A percentile compares a stretch with the other conserved stretches of the same genome.
These are phyloP conservation scores for Alcis repandata DNA, from an alignment of 2,888 invertebrate species.

Conservation along the genomic window DNA sequence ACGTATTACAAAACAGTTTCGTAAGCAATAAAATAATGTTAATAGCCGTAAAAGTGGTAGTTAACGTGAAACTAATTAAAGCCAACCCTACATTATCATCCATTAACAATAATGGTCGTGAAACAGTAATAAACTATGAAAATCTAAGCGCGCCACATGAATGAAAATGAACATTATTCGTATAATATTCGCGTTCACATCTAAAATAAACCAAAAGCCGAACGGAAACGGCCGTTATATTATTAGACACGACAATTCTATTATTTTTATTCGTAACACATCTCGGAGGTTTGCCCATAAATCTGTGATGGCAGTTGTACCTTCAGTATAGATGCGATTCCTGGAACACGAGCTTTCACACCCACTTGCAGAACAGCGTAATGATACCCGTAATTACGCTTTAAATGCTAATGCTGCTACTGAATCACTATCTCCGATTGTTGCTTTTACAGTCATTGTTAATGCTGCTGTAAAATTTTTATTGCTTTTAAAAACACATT, in stretches of 20 bases:
- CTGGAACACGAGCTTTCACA: conserved; percentile 72
- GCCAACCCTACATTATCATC: conserved; percentile 65
- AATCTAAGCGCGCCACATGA: conserved; percentile 64
- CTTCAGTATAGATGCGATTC: conserved; percentile 71
- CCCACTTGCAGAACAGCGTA: conserved; percentile 69
- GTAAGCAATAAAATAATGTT: conserved; percentile 66
- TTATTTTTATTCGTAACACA: conserved; percentile 86
- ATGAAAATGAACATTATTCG: conserved; percentile 77
- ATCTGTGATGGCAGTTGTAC: conserved; percentile 74
- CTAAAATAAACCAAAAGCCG: conserved; percentile 83
- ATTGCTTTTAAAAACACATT: conserved; percentile 46
- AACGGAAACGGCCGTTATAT: conserved; percentile 85
- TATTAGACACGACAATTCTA: conserved; percentile 86
- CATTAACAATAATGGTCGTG: conserved; percentile 66
- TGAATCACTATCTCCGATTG: conserved; percentile 27
- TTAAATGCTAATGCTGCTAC: conserved; percentile 35
- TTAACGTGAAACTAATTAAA: conserved; percentile 68
- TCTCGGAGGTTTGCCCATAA: conserved; percentile 82
- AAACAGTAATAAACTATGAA: conserved; percentile 64
- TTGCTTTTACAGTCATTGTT: conserved; percentile 33
- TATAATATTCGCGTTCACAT: conserved; percentile 83
- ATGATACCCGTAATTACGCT: conserved; percentile 62
- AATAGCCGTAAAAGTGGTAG: conserved; percentile 62
- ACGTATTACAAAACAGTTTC: conserved; percentile 59
- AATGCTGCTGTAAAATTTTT: conserved; percentile 46